A percentile compares a stretch with the other conserved stretches of the same genome.
Conservation (phyloP, 2,888 invertebrate genomes). For the Sipha maydis region DNA sequence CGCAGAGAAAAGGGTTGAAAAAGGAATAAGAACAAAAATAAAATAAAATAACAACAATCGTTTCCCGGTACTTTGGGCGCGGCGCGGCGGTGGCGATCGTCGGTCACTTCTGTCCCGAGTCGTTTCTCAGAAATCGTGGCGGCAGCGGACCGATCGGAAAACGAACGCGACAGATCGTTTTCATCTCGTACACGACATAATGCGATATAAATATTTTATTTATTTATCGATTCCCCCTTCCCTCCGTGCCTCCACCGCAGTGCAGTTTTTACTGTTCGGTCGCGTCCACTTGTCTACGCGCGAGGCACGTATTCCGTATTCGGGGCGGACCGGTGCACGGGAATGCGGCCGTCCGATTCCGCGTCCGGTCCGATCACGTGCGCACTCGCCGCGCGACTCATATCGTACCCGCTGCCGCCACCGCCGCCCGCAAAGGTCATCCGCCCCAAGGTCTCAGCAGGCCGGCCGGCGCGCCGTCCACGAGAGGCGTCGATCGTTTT, state of each 20-base stretch:
- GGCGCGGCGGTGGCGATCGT: no score
- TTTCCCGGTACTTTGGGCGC: not conserved
- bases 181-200: no score
- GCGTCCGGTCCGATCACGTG: conserved; percentile 43
- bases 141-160: not conserved
- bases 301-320: conserved; percentile 16
- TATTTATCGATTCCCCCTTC: no score
- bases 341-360: conserved; percentile 57
- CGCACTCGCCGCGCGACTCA: not conserved
- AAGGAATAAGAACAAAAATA: not conserved
- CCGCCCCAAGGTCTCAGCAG: conserved; percentile 49
- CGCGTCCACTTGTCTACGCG: conserved; percentile 53
- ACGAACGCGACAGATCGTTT: not conserved
- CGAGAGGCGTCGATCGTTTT: no score
- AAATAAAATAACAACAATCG: no score
- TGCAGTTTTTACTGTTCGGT: conserved; percentile 14
- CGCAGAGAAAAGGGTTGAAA: no score
- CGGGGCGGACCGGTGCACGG: conserved; percentile 51
- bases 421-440: conserved; percentile 51
- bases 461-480: not conserved
- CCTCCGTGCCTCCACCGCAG: no score
- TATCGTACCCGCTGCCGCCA: not conserved
- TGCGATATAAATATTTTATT: no score
- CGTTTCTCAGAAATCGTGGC: not conserved
- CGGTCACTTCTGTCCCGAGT: no score